Evolutionary conservation across 2,888 invertebrate species (phyloP).

Genomic region (Erynnis tages): DNA sequence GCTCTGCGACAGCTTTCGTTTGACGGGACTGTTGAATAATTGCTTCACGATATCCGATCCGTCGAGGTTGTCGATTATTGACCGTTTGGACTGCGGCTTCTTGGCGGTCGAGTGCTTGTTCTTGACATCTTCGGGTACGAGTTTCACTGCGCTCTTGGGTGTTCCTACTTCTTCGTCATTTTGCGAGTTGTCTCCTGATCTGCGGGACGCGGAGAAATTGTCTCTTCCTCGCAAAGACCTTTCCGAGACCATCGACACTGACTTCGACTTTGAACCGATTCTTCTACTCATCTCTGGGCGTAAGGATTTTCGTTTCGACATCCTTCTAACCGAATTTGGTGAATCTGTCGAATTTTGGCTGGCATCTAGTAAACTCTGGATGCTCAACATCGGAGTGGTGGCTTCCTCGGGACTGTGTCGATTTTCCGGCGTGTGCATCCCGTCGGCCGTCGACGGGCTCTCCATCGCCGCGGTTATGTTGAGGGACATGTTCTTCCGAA

Average conservation of each 20-base stretch:
- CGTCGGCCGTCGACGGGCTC: conserved; percentile 34
- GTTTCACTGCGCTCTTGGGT: conserved; percentile 59
- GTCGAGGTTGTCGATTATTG: conserved; percentile 68
- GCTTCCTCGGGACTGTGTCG: conserved; percentile 49
- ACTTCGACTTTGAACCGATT: conserved; percentile 43
- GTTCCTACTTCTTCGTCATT: conserved; percentile 53
- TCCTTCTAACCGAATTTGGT: conserved; percentile 23
- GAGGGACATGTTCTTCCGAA: conserved; percentile 14
- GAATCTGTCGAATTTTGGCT: conserved; percentile 40
- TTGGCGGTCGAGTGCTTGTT: conserved; percentile 74
- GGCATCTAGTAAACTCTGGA: conserved; percentile 57
- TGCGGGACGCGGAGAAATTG: conserved; percentile 32
- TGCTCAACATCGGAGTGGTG: conserved; percentile 62
- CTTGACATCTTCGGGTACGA: conserved; percentile 63
- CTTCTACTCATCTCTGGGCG: conserved; percentile 39
- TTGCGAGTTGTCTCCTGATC: conserved; percentile 41
- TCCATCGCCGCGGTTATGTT: background rate
- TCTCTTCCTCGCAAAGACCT: conserved; percentile 36
- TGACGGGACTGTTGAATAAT: conserved; percentile 73
- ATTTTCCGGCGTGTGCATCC: conserved; percentile 56
- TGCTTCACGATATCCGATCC: conserved; percentile 68
- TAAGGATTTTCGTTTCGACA: conserved; percentile 47
- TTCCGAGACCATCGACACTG: conserved; percentile 27
- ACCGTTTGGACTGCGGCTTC: conserved; percentile 70
- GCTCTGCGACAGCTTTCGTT: conserved; percentile 72